phyloP scores from a whole-genome alignment of 2,888 invertebrate genomes.

The Peribatodes rhomboidaria region DNA sequence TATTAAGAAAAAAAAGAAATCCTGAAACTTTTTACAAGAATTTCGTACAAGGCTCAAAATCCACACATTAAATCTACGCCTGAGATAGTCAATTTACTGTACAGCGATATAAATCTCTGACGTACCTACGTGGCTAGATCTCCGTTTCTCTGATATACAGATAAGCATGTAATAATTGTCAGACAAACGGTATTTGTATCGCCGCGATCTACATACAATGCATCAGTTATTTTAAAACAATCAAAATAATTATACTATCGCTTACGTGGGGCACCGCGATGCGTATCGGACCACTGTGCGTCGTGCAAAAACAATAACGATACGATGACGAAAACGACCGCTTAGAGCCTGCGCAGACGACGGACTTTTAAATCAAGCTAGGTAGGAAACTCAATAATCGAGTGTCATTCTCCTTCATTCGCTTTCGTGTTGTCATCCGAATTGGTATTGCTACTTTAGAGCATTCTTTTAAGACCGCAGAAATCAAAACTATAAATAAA shows the following conservation, averaged over 20 bases:
- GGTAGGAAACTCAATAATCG: too few relatives aligned
- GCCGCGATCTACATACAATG: slow-evolving; percentile 52
- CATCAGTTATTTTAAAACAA: slow-evolving; percentile 56
- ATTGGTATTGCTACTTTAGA: too few relatives aligned
- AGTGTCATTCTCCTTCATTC: too few relatives aligned
- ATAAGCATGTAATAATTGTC: slow-evolving; percentile 48
- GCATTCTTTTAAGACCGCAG: too few relatives aligned
- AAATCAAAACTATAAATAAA: not conserved
- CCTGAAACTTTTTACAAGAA: too few relatives aligned
- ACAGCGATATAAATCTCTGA: slow-evolving; percentile 33
- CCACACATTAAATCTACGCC: too few relatives aligned
- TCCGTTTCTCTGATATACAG: slow-evolving; percentile 43
- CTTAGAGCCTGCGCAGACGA: slow-evolving; percentile 22
- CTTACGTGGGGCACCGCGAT: slow-evolving; percentile 50
- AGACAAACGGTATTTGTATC: slow-evolving; percentile 46
- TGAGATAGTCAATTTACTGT: slow-evolving; percentile 15
- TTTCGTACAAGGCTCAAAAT: too few relatives aligned
- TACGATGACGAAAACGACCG: slow-evolving; percentile 75
- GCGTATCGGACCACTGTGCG: slow-evolving; percentile 47
- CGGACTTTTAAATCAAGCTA: too few relatives aligned
- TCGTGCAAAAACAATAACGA: slow-evolving; percentile 60
- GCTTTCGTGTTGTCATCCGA: too few relatives aligned
- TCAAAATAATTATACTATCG: slow-evolving; percentile 63
- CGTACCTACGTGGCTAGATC: slow-evolving; percentile 31
- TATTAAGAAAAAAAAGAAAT: too few relatives aligned